Evolutionary conservation across 2,888 invertebrate species (phyloP), one percentile per base, ranked within the genome.

Genomic region (Nymphalis c-album): DNA sequence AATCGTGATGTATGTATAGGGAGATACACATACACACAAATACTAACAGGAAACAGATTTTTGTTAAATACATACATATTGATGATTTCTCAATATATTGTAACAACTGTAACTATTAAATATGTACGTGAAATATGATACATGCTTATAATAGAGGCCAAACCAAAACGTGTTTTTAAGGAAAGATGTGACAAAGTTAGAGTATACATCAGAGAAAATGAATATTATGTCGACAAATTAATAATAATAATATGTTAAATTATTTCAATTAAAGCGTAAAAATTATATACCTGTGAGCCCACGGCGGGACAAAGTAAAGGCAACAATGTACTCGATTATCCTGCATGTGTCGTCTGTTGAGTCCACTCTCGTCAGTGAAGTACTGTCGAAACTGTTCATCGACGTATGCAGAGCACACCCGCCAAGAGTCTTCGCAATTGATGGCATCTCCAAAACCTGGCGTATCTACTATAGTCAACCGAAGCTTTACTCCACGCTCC

Each of bases 301-400:
- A 98, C 2, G 98, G 98, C 53, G 98, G 98, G 71, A 98, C 96
- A 86, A 98, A 98, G 85, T 98, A 98, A 60, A 98, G 94, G 85
- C 97, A 98, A 87, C 98, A 98, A 84, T 99, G 98, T 16, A 99
- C 98, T 71, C 99, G 93, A 86, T 98, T 98, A 88, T 99, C 99
- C 80, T 97, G 96, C 84, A 98, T 98, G 85, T 98, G 98, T 80
- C 98, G 94, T 66, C 99, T 93, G 87, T 99, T 98, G 40, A 99
- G 93, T 35, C 98, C 98, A 85, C 98, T 98, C 89, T 99, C 99
- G 78, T 98, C 98, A 2, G 96, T 97, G 84, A 97, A 96, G 83
- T 95, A 96, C 82, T 96, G 95, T 67, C 95, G 92, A 85, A 95
- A 96, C 87, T 98, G 98, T 78, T 98, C 97, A 81, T 98, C 98